Evolutionary conservation across 92 coral and sea anemone species (phyloP).

Genomic region (Siderastrea siderea): DNA sequence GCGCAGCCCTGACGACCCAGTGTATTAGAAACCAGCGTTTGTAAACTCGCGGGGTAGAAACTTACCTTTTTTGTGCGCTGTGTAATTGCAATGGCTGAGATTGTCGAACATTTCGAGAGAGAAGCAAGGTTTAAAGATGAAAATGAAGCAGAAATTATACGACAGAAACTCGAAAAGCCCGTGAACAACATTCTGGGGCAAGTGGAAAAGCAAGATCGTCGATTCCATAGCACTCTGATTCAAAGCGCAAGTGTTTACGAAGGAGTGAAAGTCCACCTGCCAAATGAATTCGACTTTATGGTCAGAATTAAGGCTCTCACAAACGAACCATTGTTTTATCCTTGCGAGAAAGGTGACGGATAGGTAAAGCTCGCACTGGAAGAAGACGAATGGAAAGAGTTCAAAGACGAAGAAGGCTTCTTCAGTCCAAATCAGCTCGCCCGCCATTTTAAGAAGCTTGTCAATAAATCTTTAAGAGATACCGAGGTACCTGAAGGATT

Average conservation of each 20-base stretch:
- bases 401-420: conserved; percentile 15
- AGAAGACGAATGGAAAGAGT: background rate
- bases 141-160: conserved; percentile 9
- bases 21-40: background rate
- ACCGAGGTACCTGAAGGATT: conserved; percentile 4
- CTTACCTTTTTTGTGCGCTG: background rate
- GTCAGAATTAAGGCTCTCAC: background rate
- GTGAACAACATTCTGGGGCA: background rate
- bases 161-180: background rate
- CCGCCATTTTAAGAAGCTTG: conserved; percentile 26
- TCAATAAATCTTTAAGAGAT: background rate
- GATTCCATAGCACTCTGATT: conserved; percentile 28
- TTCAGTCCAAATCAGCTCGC: conserved; percentile 9
- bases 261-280: conserved; percentile 49
- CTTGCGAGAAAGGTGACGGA: conserved; percentile 15
- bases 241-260: conserved; percentile 60
- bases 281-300: conserved; percentile 65
- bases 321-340: conserved; percentile 3
- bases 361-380: conserved; percentile 12
- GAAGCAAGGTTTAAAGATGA: conserved; percentile 8
- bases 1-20: too few species aligned
- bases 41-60: background rate
- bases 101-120: background rate
- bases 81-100: background rate
- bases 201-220: conserved; percentile 11